Evolutionary conservation across 2,797 vertebrate species (phyloP).

Genomic region (Leucoraja ocellata): DNA sequence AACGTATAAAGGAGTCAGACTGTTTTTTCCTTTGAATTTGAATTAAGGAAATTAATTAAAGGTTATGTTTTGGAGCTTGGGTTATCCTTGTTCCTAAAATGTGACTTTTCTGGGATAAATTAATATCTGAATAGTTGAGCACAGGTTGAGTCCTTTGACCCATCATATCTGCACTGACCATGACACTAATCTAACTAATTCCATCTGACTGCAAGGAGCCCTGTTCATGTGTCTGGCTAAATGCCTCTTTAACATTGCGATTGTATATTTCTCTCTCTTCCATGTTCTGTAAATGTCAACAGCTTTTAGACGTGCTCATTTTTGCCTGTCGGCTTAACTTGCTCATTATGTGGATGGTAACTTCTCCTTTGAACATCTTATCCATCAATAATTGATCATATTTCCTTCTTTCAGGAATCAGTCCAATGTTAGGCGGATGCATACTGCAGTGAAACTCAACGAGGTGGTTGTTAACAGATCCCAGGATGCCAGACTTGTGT

Average conservation of each 20-base stretch:
- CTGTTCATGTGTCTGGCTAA: too few relatives aligned
- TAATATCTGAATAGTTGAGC: not conserved
- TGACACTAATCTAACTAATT: too few relatives aligned
- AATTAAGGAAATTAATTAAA: not conserved
- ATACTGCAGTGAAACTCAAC: conserved; percentile 76
- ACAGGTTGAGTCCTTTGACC: too few relatives aligned
- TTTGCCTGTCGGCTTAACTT: not conserved
- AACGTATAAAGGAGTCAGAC: not conserved
- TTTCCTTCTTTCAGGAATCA: conserved; percentile 69
- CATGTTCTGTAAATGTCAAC: not conserved
- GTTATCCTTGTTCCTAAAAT: not conserved
- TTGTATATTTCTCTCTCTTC: not conserved
- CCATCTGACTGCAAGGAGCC: too few relatives aligned
- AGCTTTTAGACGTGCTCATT: not conserved
- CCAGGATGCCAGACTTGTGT: conserved; percentile 83
- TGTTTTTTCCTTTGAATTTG: not conserved
- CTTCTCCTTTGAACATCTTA: not conserved
- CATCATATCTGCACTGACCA: too few relatives aligned
- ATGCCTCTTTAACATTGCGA: too few relatives aligned
- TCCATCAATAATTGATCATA: not conserved
- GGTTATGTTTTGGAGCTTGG: not conserved
- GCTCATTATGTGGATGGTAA: not conserved
- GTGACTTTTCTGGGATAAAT: not conserved
- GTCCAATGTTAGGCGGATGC: conserved; percentile 81
- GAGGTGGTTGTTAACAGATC: conserved; percentile 81